phyloP scores from a whole-genome alignment of 2,113 vertebrate genomes.

The Odontesthes bonariensis region DNA sequence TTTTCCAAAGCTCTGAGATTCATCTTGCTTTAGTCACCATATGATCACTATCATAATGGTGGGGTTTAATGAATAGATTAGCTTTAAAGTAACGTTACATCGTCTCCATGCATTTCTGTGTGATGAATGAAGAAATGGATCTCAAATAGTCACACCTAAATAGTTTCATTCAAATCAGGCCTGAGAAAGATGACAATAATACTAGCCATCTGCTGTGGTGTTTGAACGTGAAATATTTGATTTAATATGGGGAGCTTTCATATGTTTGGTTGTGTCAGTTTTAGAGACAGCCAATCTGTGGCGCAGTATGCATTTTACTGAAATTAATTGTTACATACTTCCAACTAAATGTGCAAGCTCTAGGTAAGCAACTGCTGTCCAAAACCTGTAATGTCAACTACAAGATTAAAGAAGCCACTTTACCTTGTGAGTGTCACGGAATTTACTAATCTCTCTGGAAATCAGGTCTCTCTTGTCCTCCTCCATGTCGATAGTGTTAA shows the following conservation, averaged over 20 bases:
- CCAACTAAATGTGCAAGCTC: conserved; percentile 64
- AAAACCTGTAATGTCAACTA: conserved; percentile 79
- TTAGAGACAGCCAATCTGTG: conserved; percentile 52
- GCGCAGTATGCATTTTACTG: conserved; percentile 46
- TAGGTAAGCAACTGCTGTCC: conserved; percentile 75
- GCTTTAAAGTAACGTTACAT: conserved; percentile 99
- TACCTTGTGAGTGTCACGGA: conserved; percentile 99
- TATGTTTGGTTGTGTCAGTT: conserved; percentile 27
- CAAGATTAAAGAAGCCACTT: conserved; percentile 78
- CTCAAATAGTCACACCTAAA: conserved; percentile 72
- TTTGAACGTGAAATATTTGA: conserved; percentile 58
- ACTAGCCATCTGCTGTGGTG: conserved; percentile 50
- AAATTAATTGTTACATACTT: conserved; percentile 43
- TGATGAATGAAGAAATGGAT: conserved; percentile 85
- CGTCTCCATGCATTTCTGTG: conserved; percentile 99
- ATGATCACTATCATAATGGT: conserved; percentile 99
- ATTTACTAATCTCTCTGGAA: conserved; percentile 99
- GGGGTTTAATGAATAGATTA: conserved; percentile 99
- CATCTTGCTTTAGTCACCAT: conserved; percentile 99
- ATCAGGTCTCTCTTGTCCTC: conserved; percentile 99
- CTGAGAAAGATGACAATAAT: conserved; percentile 55
- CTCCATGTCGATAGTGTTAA: conserved; percentile 99
- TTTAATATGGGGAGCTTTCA: conserved; percentile 38
- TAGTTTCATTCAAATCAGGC: conserved; percentile 64
- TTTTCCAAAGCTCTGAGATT: conserved; percentile 99